Evolutionary conservation across 2,888 invertebrate species (phyloP).

Genomic region (Drosophila aldrichi): DNA sequence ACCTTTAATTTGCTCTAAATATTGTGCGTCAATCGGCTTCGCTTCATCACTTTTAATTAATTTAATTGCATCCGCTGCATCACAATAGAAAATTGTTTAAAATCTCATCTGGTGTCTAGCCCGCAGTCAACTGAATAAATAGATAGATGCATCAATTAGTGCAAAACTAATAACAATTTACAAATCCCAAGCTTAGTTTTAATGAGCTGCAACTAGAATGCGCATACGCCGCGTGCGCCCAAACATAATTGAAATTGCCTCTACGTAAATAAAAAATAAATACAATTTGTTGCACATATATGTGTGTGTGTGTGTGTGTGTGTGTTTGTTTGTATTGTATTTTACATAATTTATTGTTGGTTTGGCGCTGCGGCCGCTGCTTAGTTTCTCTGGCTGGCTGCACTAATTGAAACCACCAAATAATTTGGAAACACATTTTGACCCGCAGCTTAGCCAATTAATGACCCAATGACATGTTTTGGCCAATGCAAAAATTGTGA

Average conservation of each 20-base stretch:
- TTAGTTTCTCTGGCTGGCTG: slow-evolving; percentile 39
- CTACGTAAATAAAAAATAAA: slow-evolving; percentile 31
- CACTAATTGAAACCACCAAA: slow-evolving; percentile 67
- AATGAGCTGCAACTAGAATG: slow-evolving; percentile 52
- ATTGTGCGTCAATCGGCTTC: neutral
- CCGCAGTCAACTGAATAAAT: slow-evolving; percentile 27
- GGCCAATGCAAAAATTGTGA: slow-evolving; percentile 55
- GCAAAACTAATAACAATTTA: slow-evolving; percentile 40
- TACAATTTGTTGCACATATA: slow-evolving; percentile 10
- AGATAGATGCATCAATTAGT: slow-evolving; percentile 36
- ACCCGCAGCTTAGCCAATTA: slow-evolving; percentile 75
- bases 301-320: neutral
- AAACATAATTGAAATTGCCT: slow-evolving; percentile 25
- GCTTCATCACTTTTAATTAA: neutral
- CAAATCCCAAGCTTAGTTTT: slow-evolving; percentile 33
- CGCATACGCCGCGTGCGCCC: slow-evolving; percentile 37
- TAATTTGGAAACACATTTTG: slow-evolving; percentile 69
- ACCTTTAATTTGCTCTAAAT: neutral
- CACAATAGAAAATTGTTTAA: slow-evolving; percentile 2
- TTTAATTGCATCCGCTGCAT: neutral
- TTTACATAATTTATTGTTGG: slow-evolving; percentile 39
- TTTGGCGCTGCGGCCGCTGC: slow-evolving; percentile 15
- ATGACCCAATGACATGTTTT: slow-evolving; percentile 28
- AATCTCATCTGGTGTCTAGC: neutral
- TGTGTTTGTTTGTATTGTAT: neutral